Evolutionary conservation across 2,113 vertebrate genomes (phyloP).

Genomic region (Thryonomys swinderianus): DNA sequence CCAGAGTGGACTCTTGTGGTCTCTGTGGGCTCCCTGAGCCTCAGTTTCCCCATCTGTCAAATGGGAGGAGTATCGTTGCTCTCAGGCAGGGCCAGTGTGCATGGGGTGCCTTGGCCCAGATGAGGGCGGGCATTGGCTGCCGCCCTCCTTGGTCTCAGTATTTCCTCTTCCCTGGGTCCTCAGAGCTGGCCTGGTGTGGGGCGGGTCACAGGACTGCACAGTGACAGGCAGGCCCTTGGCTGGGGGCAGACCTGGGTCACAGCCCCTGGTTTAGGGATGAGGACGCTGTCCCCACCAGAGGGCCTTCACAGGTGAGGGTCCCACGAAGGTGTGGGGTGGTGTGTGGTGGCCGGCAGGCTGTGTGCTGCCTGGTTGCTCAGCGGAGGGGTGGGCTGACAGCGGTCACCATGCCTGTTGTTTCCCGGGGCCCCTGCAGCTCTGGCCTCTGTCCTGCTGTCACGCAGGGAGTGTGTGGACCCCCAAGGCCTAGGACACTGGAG

Average conservation of each 20-base stretch:
- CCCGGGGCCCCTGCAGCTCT: neutral
- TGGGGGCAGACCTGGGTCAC: neutral
- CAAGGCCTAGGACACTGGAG: neutral
- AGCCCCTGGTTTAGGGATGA: neutral
- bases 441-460: neutral
- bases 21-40: fast-evolving
- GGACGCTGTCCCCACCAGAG: neutral
- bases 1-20: too few relatives aligned
- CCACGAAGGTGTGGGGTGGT: neutral
- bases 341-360: neutral
- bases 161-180: neutral
- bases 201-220: fast-evolving
- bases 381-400: neutral
- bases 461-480: neutral
- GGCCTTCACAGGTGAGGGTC: too few relatives aligned
- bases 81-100: fast-evolving
- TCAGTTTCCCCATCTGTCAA: neutral
- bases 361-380: neutral
- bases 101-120: neutral
- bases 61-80: fast-evolving
- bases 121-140: fast-evolving
- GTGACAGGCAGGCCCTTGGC: too few relatives aligned
- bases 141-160: fast-evolving
- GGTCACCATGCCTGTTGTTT: neutral
- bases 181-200: neutral